Evolutionary conservation across 2,113 vertebrate species (phyloP).

Genomic region (Lagopus leucura): DNA sequence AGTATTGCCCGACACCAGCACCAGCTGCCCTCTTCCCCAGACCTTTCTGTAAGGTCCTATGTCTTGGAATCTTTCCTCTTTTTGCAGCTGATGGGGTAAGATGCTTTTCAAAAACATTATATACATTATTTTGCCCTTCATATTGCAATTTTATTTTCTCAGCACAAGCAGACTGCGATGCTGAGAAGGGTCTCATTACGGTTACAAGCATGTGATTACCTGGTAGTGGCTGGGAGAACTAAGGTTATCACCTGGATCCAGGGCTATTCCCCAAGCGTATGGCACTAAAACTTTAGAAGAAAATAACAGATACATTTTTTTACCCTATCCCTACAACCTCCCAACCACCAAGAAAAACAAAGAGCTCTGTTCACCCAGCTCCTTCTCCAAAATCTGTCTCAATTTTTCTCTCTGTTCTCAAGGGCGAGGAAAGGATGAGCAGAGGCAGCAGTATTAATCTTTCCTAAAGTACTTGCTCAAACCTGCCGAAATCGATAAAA

Average conservation of each 20-base stretch:
- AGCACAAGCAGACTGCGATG: neutral
- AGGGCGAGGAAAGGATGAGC: neutral
- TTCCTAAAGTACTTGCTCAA: neutral
- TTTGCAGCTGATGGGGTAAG: neutral
- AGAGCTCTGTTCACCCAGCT: neutral
- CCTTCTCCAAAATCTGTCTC: neutral
- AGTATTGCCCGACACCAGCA: neutral
- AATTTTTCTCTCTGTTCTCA: neutral
- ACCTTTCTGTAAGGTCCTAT: neutral
- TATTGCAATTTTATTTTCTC: neutral
- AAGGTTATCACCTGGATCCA: neutral
- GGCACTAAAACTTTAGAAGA: neutral
- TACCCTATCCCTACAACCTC: neutral
- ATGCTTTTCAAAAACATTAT: neutral
- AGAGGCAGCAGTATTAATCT: neutral
- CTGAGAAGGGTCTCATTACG: fast-evolving
- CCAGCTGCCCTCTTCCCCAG: neutral
- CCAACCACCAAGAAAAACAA: neutral
- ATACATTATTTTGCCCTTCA: neutral
- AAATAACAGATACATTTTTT: neutral
- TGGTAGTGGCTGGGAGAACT: fast-evolving
- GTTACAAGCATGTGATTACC: neutral
- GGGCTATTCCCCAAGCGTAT: neutral
- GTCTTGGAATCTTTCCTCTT: neutral
- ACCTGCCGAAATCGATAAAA: neutral